phyloP scores from a whole-genome alignment of 2,797 vertebrate species.

The Acropternis orthonyx region DNA sequence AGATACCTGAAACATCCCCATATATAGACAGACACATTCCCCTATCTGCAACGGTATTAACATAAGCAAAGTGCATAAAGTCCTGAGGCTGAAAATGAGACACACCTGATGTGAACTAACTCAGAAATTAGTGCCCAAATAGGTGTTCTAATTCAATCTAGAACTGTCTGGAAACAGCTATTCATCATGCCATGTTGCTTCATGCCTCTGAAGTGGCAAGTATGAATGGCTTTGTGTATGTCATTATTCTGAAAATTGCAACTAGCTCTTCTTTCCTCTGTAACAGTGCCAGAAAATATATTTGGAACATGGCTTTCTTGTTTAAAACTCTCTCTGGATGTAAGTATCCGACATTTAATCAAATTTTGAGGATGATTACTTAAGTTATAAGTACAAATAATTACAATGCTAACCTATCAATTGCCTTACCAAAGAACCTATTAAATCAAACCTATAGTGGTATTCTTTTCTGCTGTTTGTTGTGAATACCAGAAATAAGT shows the following conservation, averaged over 20 bases:
- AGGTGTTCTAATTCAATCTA: background rate
- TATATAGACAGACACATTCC: background rate
- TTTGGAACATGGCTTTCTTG: background rate
- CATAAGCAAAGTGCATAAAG: background rate
- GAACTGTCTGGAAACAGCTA: slow-evolving; percentile 26
- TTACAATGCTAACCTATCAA: background rate
- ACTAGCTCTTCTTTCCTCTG: background rate
- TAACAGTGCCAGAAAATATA: slow-evolving; percentile 1
- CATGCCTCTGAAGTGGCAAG: background rate
- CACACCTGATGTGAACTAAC: background rate
- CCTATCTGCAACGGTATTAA: background rate
- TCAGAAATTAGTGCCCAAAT: background rate
- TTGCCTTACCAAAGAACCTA: background rate
- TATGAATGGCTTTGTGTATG: background rate
- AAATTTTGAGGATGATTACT: slow-evolving; percentile 27
- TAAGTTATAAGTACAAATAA: slow-evolving; percentile 7
- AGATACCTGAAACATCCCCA: background rate
- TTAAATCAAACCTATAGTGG: background rate
- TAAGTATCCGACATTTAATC: background rate
- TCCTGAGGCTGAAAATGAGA: background rate
- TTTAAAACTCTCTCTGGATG: slow-evolving; percentile 4
- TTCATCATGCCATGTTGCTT: background rate
- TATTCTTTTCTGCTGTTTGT: background rate
- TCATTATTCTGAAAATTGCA: slow-evolving; percentile 22
- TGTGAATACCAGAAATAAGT: background rate